Evolutionary conservation across 2,113 vertebrate genomes (phyloP).

Genomic region (Cricetomys ansorgei): DNA sequence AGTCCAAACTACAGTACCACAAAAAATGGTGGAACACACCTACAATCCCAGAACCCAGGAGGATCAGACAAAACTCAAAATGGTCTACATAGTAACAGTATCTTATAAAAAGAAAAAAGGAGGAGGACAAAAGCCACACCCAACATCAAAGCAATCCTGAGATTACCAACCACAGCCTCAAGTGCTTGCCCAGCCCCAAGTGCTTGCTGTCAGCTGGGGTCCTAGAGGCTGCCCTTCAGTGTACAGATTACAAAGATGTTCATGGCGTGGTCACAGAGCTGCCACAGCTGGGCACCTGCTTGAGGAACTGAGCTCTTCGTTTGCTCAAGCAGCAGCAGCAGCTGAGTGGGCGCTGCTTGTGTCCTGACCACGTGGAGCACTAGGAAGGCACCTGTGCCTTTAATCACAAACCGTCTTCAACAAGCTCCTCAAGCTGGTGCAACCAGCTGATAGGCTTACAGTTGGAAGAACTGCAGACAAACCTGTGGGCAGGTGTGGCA

Average conservation of each 20-base stretch:
- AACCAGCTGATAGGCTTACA: constrained; percentile 33
- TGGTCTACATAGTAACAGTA: not conserved
- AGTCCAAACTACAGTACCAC: not conserved
- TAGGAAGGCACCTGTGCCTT: constrained; percentile 38
- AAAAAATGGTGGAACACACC: not conserved
- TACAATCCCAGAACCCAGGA: not conserved
- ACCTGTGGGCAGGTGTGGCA: not conserved
- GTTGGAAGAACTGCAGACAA: constrained; percentile 29
- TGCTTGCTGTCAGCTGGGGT: not conserved
- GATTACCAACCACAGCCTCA: not conserved
- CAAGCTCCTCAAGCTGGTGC: not conserved
- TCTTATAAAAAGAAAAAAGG: no score
- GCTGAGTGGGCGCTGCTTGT: not conserved
- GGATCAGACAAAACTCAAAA: not conserved
- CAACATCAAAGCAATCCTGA: not conserved
- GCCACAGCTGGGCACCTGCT: not conserved
- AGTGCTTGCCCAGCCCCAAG: not conserved
- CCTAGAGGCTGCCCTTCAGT: not conserved
- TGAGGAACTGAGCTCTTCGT: not conserved
- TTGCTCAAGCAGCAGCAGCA: not conserved
- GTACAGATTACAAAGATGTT: not conserved
- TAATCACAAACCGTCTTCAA: not conserved
- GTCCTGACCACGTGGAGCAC: constrained; percentile 4
- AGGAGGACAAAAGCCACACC: not conserved
- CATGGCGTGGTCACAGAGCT: not conserved